Evolutionary conservation across 2,888 invertebrate species (phyloP), one percentile per base, ranked within the genome.

Genomic region (Herminia tarsipennalis): DNA sequence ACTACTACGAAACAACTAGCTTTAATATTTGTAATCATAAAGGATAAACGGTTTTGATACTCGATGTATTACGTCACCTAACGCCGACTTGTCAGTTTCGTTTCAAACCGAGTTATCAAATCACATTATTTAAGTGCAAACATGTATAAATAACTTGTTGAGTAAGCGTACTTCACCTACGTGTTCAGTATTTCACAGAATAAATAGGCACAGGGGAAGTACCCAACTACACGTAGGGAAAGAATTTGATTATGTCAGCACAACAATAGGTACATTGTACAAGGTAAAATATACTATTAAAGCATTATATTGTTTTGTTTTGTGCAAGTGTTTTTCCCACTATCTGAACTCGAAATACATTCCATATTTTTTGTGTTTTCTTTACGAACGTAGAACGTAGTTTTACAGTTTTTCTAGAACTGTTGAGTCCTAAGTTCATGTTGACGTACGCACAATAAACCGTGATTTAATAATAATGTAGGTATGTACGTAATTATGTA

Each of bases 1-100:
- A 59, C 53, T 52, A 56, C 63, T 63, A 42, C 48, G 65, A 36
- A 32, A 39, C 22, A 41, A 28, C 38, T 52, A 48, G 18, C 49
- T 56, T 48, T 43, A 50, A 5, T 39, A 44, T 33, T 30, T n/a
- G 29, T 43, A 32, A 37, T 34, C 35, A n/a, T 40, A 45, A 14
- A 4, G 13, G 25, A 41, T 36, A 16, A 42, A 38, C 21, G 21
- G 44, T 16, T 20, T 40, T 47, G 8, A 36, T 41, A 46, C 10
- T 42, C 29, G 5, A 6, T 16, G 39, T 30, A 34, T 12, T 38
- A 28, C 14, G 27, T 24, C 9, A 8, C 9, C 17, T 20, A 28
- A 6, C 27, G n/a, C 5, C 9, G 12, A 22, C 14, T 10, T n/a
- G 22, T 33, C n/a, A 17, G 9, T 18, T 28, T 29, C 20, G 9